phyloP scores from a whole-genome alignment of 2,888 invertebrate species.

The Lasioglossum morio region DNA sequence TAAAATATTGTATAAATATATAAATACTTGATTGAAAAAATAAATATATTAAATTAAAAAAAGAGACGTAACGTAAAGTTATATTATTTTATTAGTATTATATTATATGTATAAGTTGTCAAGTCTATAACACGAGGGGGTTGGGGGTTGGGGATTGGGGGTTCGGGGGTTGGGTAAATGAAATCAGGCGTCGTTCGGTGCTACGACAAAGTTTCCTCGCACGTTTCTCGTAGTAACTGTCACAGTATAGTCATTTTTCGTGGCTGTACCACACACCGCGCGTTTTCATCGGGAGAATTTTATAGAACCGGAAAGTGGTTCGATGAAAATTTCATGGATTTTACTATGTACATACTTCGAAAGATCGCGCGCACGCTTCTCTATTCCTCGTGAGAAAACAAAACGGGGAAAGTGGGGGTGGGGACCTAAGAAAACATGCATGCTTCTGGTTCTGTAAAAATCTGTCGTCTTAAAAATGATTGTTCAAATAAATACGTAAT shows the following conservation, averaged over 20 bases:
- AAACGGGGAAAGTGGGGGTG: not conserved
- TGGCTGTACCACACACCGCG: not conserved
- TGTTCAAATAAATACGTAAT: slow-evolving; percentile 43
- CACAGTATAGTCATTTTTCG: too few species aligned
- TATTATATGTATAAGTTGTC: slow-evolving; percentile 74
- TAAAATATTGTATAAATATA: slow-evolving; percentile 85
- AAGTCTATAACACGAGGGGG: slow-evolving; percentile 80
- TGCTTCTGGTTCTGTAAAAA: slow-evolving; percentile 29
- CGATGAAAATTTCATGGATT: slow-evolving; percentile 25
- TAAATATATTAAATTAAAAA: slow-evolving; percentile 85
- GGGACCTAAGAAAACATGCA: slow-evolving; percentile 12
- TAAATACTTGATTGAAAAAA: slow-evolving; percentile 84
- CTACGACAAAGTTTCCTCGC: slow-evolving; percentile 43
- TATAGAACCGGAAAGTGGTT: not conserved
- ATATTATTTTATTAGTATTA: slow-evolving; percentile 79
- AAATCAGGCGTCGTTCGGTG: slow-evolving; percentile 53
- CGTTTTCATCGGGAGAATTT: not conserved
- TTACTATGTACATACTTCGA: not conserved
- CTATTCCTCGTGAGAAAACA: not conserved
- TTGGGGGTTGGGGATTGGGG: too few species aligned
- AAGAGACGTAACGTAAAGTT: slow-evolving; percentile 81
- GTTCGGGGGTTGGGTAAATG: too few species aligned
- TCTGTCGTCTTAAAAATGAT: slow-evolving; percentile 39
- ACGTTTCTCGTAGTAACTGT: not conserved
- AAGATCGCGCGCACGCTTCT: slow-evolving; percentile 29